Conservation (phyloP, 2,888 invertebrate species). For the Lacanobia oleracea region DNA sequence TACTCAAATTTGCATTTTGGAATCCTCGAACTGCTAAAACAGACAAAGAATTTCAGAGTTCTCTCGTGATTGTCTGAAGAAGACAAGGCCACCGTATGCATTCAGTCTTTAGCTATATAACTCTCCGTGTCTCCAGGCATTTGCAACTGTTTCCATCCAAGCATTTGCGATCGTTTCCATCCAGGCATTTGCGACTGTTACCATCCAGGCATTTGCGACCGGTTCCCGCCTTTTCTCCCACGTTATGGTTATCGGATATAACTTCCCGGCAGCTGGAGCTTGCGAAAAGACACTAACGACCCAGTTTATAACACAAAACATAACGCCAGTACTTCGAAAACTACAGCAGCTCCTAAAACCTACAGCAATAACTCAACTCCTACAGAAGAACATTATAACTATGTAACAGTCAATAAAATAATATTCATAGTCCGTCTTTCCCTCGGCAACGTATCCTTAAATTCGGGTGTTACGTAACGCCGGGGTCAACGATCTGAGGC, state of each 20-base stretch:
- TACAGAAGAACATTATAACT: slow-evolving; percentile 27
- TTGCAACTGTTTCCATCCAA: no score
- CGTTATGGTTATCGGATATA: no score
- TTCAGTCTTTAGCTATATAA: no score
- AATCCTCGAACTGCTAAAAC: no score
- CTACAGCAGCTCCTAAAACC: slow-evolving; percentile 2
- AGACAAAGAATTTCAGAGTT: no score
- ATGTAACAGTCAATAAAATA: slow-evolving; percentile 52
- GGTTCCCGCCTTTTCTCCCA: no score
- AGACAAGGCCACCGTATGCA: no score
- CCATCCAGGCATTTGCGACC: no score
- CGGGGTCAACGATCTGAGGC: slow-evolving; percentile 80
- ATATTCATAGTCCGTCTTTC: slow-evolving; percentile 58
- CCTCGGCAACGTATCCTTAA: slow-evolving; percentile 73
- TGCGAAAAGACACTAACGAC: neutral
- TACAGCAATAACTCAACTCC: slow-evolving; percentile 23
- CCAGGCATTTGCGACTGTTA: no score
- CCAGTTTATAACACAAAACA: neutral
- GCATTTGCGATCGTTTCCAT: no score
- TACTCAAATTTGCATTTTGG: neutral
- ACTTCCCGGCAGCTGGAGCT: neutral
- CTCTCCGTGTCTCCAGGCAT: no score
- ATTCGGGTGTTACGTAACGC: slow-evolving; percentile 81
- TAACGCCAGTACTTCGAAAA: neutral
- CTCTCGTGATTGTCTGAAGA: no score